Evolutionary conservation across 2,888 invertebrate genomes (phyloP), one percentile per base, ranked within the genome.

Genomic region (Acleris literana): DNA sequence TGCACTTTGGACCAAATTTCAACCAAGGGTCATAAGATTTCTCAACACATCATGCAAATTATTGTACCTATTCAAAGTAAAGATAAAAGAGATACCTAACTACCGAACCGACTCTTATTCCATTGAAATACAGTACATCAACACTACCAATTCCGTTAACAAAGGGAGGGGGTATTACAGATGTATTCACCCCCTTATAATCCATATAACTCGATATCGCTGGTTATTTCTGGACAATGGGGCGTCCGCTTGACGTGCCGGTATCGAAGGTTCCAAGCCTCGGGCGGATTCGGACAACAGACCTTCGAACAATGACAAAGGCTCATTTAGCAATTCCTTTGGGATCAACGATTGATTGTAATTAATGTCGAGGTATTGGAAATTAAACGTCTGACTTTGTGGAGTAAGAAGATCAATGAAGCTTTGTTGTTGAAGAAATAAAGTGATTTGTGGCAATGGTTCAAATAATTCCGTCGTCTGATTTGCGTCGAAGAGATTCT

Each of bases 161-260:
- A 46, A 46, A n/a, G n/a, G 46, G 17, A 43, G 13, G 39, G 39
- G 39, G 39, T 39, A 13, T 39, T 39, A 39, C 4, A 39, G 39
- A 39, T 39, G 13, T 13, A 39, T 13, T 39, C 39, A 39, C 13
- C 39, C 13, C 46, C 46, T 17, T 46, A 7, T 7, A 55, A 25
- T 44, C 11, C 25, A 25, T 46, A 20, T 57, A 22, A 57, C n/a
- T 46, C 17, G 22, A 25, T 7, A 57, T 16, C 44, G 22, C 20
- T 7, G 20, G 55, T 1, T 54, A 39, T n/a, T n/a, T 46, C 57
- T 46, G 43, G 5, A 43, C 54, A 64, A 64, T 57, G 59, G 53
- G 22, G 17, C 54, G 46, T 46, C 29, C 49, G 25, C 33, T 53
- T 39, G 55, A 43, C 20, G 20, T 29, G 54, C 43, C 18, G 22